A percentile compares a stretch with the other conserved stretches of the same genome.
Conservation (phyloP, 1,140 invertebrate species). For the Drosophila littoralis region DNA sequence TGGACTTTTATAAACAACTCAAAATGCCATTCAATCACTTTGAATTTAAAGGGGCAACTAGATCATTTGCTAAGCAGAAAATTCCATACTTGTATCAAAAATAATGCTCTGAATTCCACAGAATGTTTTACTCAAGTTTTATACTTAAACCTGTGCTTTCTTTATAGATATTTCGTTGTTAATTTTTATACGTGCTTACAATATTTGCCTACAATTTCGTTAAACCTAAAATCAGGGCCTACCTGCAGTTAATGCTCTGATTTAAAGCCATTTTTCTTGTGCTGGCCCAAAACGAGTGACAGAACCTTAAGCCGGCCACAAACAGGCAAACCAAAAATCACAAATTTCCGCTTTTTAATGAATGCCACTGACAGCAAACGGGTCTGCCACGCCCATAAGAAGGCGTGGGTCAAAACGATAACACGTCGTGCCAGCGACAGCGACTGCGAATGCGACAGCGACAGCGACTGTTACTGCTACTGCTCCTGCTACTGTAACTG, state of each 20-base stretch:
- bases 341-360: slow-evolving; percentile 81
- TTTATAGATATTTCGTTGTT: not conserved
- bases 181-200: not conserved
- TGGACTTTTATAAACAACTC: slow-evolving; percentile 21
- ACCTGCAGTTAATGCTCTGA: slow-evolving; percentile 32
- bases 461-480: not conserved
- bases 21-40: slow-evolving; percentile 1
- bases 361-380: slow-evolving; percentile 41
- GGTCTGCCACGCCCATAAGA: slow-evolving; percentile 13
- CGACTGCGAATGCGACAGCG: not conserved
- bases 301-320: slow-evolving; percentile 37
- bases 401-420: slow-evolving; percentile 62
- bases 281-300: slow-evolving; percentile 27
- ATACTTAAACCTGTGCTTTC: not conserved
- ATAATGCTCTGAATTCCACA: not conserved
- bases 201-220: slow-evolving; percentile 34
- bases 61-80: no score
- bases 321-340: slow-evolving; percentile 68
- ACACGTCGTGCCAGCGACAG: slow-evolving; percentile 46
- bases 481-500: slow-evolving; percentile 32
- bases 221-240: slow-evolving; percentile 44
- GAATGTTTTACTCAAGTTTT: not conserved
- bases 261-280: slow-evolving; percentile 44
- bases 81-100: no score
- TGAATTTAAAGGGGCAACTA: not conserved